Evolutionary conservation across 2,888 invertebrate genomes (phyloP).

Genomic region (Ophioninae sp.): DNA sequence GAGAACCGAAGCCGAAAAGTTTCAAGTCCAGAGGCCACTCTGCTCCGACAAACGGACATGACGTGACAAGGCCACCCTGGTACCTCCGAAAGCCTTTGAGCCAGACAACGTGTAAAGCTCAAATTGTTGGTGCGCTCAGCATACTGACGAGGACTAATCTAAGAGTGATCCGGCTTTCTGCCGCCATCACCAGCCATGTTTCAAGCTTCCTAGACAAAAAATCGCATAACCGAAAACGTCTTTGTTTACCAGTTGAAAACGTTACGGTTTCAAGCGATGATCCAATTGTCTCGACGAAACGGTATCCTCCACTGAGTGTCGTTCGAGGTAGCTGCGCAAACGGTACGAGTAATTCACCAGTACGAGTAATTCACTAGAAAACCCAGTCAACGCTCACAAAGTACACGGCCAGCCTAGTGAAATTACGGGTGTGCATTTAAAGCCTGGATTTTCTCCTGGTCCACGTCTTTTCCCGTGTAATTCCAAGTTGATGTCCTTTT

Average conservation of each 20-base stretch:
- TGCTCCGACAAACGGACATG: neutral
- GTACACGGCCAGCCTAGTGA: neutral
- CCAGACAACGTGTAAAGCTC: neutral
- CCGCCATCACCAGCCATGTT: neutral
- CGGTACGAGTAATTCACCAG: too few species aligned
- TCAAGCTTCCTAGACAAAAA: neutral
- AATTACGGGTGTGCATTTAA: neutral
- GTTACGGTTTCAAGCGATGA: neutral
- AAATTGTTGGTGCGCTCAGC: neutral
- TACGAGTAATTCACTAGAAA: constrained; percentile 3
- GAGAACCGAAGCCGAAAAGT: neutral
- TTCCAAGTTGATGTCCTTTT: constrained; percentile 46
- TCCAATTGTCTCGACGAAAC: constrained; percentile 18
- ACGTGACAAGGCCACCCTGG: neutral
- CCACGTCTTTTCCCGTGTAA: constrained; percentile 44
- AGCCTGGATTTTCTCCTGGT: constrained; percentile 50
- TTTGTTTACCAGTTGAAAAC: constrained; percentile 17
- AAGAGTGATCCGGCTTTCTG: neutral
- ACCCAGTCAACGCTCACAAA: constrained; percentile 14
- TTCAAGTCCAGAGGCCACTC: neutral
- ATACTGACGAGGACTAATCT: neutral
- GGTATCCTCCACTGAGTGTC: neutral
- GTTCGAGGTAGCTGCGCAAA: neutral
- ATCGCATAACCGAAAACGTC: neutral
- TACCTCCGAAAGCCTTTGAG: neutral